Evolutionary conservation across 2,797 vertebrate species (phyloP).

Genomic region (Centropyge bicolor): DNA sequence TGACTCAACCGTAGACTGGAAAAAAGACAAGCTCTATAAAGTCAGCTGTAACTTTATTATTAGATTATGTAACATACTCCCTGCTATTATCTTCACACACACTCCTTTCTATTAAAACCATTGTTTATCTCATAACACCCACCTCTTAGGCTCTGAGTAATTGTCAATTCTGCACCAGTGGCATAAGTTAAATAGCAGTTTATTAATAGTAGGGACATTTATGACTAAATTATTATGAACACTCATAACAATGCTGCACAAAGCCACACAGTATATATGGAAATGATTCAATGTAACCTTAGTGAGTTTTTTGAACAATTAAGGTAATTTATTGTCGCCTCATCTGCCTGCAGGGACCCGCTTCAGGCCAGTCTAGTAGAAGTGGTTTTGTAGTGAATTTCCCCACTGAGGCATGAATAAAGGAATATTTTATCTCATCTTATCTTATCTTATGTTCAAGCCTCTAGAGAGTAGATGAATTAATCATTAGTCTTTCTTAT

Average conservation of each 20-base stretch:
- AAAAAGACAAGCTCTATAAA: constrained; percentile 37
- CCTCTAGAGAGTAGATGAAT: constrained; percentile 20
- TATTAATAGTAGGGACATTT: constrained; percentile 39
- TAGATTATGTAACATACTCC: constrained; percentile 39
- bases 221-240: constrained; percentile 23
- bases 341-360: constrained; percentile 31
- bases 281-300: constrained; percentile 21
- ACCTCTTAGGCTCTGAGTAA: constrained; percentile 13
- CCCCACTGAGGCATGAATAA: too few relatives aligned
- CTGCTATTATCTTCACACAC: constrained; percentile 36
- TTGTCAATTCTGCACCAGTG: constrained; percentile 19
- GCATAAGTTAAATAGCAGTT: constrained; percentile 9
- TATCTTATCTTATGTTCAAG: too few relatives aligned
- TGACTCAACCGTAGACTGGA: constrained; percentile 36
- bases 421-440: too few relatives aligned
- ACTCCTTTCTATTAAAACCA: constrained; percentile 30
- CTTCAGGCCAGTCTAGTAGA: constrained; percentile 24
- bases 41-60: constrained; percentile 57
- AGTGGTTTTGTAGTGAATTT: constrained; percentile 32
- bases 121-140: constrained; percentile 25
- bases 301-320: constrained; percentile 35
- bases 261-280: constrained; percentile 9
- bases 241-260: neutral
- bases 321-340: constrained; percentile 19
- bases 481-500: constrained; percentile 34